These are phyloP conservation scores for Gonatopus flavifemur DNA, from an alignment of 1,140 invertebrate genomes.

Conservation along the genomic window DNA sequence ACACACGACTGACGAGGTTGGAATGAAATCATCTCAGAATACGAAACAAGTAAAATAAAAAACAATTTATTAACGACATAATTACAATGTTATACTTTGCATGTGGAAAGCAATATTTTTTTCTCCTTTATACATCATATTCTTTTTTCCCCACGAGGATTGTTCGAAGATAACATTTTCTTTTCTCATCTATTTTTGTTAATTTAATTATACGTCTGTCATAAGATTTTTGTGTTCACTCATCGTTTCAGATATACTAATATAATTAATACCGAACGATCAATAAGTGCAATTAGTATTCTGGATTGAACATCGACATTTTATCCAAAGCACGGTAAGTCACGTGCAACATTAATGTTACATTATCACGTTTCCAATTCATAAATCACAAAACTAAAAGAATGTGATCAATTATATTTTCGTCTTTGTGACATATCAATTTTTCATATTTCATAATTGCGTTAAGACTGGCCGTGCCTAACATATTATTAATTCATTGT, in stretches of 20 bases:
- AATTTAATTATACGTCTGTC: conserved; percentile 42
- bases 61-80: conserved; percentile 57
- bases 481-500: conserved; percentile 11
- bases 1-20: too few species aligned
- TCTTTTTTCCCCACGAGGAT: conserved; percentile 21
- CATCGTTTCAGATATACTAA: too few species aligned
- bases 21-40: background rate
- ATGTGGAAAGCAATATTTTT: conserved; percentile 48
- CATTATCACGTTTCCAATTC: too few species aligned
- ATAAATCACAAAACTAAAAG: too few species aligned
- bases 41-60: conserved; percentile 42
- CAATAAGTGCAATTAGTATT: too few species aligned
- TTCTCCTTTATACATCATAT: conserved; percentile 44
- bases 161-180: conserved; percentile 39
- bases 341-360: too few species aligned
- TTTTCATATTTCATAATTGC: conserved; percentile 4
- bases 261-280: too few species aligned
- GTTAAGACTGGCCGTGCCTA: conserved; percentile 12
- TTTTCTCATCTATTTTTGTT: too few species aligned
- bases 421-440: conserved; percentile 6
- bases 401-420: background rate
- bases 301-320: too few species aligned
- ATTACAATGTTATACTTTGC: conserved; percentile 52
- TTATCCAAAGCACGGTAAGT: too few species aligned
- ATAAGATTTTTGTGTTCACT: conserved; percentile 40